A percentile compares a stretch with the other conserved stretches of the same genome.
Conservation (phyloP, 2,113 vertebrate genomes). For the Laterallus jamaicensis region DNA sequence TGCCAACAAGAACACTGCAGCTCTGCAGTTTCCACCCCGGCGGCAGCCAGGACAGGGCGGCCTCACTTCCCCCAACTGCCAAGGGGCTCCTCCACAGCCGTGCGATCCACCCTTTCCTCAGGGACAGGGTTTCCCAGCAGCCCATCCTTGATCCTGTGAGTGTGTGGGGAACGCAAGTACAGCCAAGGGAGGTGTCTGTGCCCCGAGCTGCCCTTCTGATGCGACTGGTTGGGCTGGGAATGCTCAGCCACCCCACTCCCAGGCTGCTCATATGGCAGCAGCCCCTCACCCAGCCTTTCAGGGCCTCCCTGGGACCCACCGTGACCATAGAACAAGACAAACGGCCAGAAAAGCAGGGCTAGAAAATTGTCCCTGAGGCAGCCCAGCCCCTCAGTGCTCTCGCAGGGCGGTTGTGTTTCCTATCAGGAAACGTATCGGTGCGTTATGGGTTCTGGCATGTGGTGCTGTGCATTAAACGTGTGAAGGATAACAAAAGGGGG, state of each 20-base stretch:
- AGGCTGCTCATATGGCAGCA: background rate
- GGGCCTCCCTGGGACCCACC: rapidly evolving
- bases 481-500: slow-evolving; percentile 13
- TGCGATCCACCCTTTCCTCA: background rate
- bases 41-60: rapidly evolving
- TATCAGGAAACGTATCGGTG: slow-evolving; percentile 38
- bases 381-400: background rate
- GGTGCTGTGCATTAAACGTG: background rate
- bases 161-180: rapidly evolving
- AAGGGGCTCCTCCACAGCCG: background rate
- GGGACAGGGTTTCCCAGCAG: background rate
- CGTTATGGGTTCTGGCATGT: slow-evolving; percentile 6
- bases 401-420: slow-evolving; percentile 22
- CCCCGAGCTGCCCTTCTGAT: background rate
- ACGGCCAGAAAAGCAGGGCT: background rate
- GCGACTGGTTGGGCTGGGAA: rapidly evolving
- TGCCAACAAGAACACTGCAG: background rate
- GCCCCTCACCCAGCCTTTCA: background rate
- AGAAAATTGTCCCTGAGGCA: background rate
- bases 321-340: background rate
- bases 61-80: background rate
- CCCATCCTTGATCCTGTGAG: background rate
- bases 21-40: background rate
- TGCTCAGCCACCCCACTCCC: rapidly evolving
- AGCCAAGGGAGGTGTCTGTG: background rate